A percentile compares a stretch with the other conserved stretches of the same genome.
phyloP scores from a whole-genome alignment of 2,113 vertebrate species.

The Leucoraja erinaceus region DNA sequence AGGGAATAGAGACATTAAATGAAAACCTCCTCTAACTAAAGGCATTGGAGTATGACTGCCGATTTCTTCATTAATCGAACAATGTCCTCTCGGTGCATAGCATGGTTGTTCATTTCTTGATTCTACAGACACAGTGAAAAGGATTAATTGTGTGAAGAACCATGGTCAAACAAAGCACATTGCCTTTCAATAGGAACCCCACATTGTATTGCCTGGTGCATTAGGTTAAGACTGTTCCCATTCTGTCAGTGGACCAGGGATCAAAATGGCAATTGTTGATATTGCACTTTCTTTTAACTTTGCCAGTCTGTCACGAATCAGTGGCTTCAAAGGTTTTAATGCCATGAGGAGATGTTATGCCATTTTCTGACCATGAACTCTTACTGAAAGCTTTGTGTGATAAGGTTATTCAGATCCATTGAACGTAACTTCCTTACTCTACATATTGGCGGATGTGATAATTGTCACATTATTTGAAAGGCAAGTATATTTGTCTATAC shows the following conservation, averaged over 20 bases:
- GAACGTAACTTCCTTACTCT: background rate
- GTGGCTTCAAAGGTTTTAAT: background rate
- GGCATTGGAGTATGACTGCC: background rate
- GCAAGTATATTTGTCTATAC: background rate
- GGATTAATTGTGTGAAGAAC: background rate
- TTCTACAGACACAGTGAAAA: slow-evolving; percentile 5
- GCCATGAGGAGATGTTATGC: background rate
- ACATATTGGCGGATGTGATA: background rate
- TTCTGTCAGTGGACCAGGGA: background rate
- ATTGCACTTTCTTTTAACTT: background rate
- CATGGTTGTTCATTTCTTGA: background rate
- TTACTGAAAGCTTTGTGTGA: background rate
- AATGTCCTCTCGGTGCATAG: background rate
- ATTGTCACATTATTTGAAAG: background rate
- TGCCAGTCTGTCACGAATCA: background rate
- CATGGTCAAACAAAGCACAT: background rate
- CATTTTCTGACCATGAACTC: background rate
- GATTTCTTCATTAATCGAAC: background rate
- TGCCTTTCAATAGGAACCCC: background rate
- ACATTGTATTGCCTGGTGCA: background rate
- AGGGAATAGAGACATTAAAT: background rate
- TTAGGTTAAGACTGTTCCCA: background rate
- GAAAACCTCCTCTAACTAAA: background rate
- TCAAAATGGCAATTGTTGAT: background rate
- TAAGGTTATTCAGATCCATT: background rate